phyloP scores from a whole-genome alignment of 2,888 invertebrate species.

The Drosophila neonasuta region DNA sequence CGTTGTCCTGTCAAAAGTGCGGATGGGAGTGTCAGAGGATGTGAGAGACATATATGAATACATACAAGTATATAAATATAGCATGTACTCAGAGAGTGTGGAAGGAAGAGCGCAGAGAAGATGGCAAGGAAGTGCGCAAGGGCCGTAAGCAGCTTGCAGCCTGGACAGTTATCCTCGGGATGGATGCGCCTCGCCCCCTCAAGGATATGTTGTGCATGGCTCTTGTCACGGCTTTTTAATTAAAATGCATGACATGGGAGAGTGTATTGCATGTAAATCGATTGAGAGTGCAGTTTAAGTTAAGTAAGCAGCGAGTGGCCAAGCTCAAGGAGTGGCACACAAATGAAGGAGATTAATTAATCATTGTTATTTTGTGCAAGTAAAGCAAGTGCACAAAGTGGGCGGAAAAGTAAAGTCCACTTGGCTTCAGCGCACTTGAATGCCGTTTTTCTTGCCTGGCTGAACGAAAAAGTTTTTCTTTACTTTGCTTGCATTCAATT shows the following conservation, averaged over 20 bases:
- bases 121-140: conserved; percentile 2
- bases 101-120: background rate
- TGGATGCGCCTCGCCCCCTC: background rate
- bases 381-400: background rate
- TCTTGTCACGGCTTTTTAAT: conserved; percentile 62
- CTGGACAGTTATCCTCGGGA: conserved; percentile 19
- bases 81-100: background rate
- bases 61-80: conserved; percentile 2
- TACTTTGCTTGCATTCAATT: conserved; percentile 21
- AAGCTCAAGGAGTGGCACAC: conserved; percentile 11
- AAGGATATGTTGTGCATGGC: conserved; percentile 5
- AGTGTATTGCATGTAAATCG: conserved; percentile 62
- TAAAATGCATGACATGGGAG: conserved; percentile 66
- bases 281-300: conserved; percentile 66
- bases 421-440: conserved; percentile 31
- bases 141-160: conserved; percentile 20
- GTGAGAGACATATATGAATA: background rate
- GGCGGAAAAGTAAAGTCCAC: conserved; percentile 13
- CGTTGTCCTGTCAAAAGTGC: conserved; percentile 22
- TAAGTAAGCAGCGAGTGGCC: conserved; percentile 33
- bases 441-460: conserved; percentile 17
- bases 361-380: conserved; percentile 51
- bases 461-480: conserved; percentile 15
- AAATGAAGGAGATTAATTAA: conserved; percentile 61
- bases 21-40: background rate